A percentile compares a stretch with the other conserved stretches of the same genome.
phyloP scores from a whole-genome alignment of 2,113 vertebrate genomes.

The Prunella fulvescens region DNA sequence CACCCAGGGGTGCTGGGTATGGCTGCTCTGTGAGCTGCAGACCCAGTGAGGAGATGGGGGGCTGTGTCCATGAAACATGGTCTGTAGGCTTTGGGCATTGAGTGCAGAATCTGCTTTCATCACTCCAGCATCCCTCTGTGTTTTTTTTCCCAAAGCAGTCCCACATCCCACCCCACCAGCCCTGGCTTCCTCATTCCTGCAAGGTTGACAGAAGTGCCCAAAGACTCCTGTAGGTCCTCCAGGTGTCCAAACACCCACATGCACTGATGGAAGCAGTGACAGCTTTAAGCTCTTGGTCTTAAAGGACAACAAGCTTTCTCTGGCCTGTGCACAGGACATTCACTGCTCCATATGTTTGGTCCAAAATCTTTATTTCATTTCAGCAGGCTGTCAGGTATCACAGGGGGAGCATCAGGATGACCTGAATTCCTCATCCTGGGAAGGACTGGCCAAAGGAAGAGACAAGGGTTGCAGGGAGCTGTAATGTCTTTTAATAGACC shows the following conservation, averaged over 20 bases:
- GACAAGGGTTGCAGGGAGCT: not conserved
- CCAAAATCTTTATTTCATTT: not conserved
- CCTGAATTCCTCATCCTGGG: not conserved
- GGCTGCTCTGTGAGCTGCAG: not conserved
- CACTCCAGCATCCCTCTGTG: fast-evolving
- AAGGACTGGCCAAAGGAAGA: not conserved
- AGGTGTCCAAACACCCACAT: not conserved
- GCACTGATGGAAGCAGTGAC: not conserved
- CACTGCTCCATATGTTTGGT: not conserved
- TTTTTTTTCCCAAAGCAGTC: not conserved
- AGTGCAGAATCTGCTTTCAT: not conserved
- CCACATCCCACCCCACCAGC: not conserved
- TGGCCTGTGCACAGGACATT: not conserved
- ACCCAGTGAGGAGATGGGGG: not conserved
- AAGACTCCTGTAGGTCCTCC: not conserved
- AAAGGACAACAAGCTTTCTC: not conserved
- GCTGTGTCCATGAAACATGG: fast-evolving
- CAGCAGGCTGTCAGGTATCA: not conserved
- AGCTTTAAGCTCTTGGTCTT: not conserved
- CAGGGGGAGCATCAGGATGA: not conserved
- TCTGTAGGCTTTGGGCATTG: fast-evolving
- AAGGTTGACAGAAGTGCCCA: not conserved
- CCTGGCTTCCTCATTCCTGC: not conserved
- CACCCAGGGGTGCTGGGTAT: fast-evolving
- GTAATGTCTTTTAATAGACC: slow-evolving; percentile 20